Conservation (phyloP, 1,140 invertebrate species). For the Coptotermes formosanus region DNA sequence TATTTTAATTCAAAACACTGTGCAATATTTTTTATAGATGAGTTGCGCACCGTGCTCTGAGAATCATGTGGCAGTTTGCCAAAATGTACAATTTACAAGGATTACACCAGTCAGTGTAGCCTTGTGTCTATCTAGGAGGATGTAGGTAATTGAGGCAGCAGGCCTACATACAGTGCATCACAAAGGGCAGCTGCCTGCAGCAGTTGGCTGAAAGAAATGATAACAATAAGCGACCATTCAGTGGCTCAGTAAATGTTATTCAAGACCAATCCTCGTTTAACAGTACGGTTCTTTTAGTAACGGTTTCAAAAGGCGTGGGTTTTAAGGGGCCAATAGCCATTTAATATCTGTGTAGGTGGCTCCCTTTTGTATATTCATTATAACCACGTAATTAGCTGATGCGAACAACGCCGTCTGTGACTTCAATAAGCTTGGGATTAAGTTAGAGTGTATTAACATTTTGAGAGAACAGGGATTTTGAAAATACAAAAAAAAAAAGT, state of each 20-base stretch:
- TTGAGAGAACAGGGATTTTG: too few relatives aligned
- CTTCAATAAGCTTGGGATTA: too few relatives aligned
- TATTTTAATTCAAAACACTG: too few relatives aligned
- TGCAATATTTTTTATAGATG: too few relatives aligned
- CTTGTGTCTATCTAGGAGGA: neutral
- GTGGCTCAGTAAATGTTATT: neutral
- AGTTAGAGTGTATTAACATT: too few relatives aligned
- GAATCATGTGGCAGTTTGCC: neutral
- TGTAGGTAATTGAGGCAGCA: neutral
- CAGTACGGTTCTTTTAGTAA: neutral
- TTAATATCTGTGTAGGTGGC: neutral
- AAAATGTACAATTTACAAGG: neutral
- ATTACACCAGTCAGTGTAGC: neutral
- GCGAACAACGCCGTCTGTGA: too few relatives aligned
- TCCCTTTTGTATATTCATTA: too few relatives aligned
- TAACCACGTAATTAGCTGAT: too few relatives aligned
- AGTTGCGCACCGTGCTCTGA: neutral
- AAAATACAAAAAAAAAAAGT: too few relatives aligned
- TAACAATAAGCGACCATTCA: neutral
- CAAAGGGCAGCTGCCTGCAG: neutral
- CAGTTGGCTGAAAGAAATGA: neutral
- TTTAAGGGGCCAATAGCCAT: neutral
- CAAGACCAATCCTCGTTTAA: neutral
- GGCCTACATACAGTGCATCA: neutral
- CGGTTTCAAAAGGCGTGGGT: neutral